Evolutionary conservation across 2,113 vertebrate genomes (phyloP).

Genomic region (Prunella fulvescens): DNA sequence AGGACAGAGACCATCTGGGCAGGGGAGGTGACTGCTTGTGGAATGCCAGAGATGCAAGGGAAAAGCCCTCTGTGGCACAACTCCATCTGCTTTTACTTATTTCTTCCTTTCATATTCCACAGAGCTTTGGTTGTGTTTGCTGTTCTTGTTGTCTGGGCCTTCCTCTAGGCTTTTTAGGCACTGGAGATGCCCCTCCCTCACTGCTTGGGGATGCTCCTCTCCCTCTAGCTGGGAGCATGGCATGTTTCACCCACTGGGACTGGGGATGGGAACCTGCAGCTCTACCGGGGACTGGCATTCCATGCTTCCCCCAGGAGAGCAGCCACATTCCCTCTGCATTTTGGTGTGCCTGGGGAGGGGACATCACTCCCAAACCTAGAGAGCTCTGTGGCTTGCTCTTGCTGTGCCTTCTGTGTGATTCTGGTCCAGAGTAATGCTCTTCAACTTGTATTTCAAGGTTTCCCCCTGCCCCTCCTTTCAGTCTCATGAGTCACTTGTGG

Average conservation of each 20-base stretch:
- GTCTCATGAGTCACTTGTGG: not conserved
- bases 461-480: not conserved
- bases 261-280: not conserved
- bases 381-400: not conserved
- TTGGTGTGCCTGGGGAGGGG: not conserved
- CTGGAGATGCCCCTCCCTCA: not conserved
- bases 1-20: not conserved
- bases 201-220: not conserved
- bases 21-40: not conserved
- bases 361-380: not conserved
- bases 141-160: not conserved
- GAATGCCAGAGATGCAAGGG: not conserved
- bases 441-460: not conserved
- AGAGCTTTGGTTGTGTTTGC: not conserved
- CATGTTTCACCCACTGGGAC: not conserved
- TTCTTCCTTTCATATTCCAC: conserved; percentile 26
- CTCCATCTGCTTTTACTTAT: conserved; percentile 60
- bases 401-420: not conserved
- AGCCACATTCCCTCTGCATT: not conserved
- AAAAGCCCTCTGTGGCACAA: conserved; percentile 37
- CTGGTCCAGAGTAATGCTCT: not conserved
- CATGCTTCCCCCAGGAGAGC: not conserved
- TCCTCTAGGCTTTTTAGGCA: conserved; percentile 14
- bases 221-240: not conserved
- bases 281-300: not conserved